Base-by-base conservation (phyloP, 2,113 vertebrate genomes). In the Dicrurus megarhynchus region DNA sequence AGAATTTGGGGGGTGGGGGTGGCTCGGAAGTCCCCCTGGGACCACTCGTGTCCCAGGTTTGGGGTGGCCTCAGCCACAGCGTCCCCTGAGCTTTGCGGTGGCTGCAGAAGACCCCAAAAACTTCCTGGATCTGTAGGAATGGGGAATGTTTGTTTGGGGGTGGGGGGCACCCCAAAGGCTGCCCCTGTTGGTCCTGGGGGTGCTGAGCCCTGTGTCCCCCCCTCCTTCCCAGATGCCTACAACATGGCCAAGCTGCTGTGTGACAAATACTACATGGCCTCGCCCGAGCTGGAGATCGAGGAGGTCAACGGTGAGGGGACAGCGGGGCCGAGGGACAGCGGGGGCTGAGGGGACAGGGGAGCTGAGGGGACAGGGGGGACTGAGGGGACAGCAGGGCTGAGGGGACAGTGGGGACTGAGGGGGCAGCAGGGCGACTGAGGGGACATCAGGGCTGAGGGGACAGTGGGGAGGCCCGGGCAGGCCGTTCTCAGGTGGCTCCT, bases 171-270 rank as follows among this genome's bases (percentile, higher is more conserved):
- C 39, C 52, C 37, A 69, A 50, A 46, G 0, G 4, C 7, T 13
- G 6, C 16, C 55, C 7, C 15, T 7, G 21, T 16, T 14, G 27
- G 30, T n/a, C 3, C 23, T 20, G 30, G 39, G 32, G 44, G 10
- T 21, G 50, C 61, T 49, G n/a, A 81, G 6, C 57, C 33, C 28
- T 33, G 20, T 39, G 27, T 37, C 4, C 33, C 32, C 65, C 41
- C 57, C n/a, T n/a, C 44, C 15, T 16, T 75, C 63, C 14, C 94
- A 99, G 99, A 99, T 11, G 99, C 99, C 80, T 99, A 98, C 12
- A 98, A 98, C 77, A 99, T 99, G 97, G 98, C 99, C 94, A 99
- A 99, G 97, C 98, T 99, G 90, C 95, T 99, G 71, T 99, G 99
- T 84, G 98, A 99, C 95, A 99, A 99, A 93, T 99, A 99, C 73